Evolutionary conservation across 2,113 vertebrate genomes (phyloP), one percentile per base, ranked within the genome.

Genomic region (Leptocoma aspasia): DNA sequence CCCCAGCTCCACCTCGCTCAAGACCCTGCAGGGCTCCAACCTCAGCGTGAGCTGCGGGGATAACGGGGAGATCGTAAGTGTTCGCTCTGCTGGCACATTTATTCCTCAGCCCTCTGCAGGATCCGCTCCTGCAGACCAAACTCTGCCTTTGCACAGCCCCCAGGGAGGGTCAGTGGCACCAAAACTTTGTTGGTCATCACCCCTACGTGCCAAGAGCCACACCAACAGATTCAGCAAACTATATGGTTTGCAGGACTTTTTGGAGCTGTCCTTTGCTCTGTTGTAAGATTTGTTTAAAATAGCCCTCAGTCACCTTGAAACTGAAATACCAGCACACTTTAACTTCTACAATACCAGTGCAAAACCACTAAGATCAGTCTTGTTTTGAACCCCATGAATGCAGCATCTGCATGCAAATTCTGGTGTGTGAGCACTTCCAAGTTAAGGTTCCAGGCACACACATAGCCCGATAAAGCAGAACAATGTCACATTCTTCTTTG

Each of bases 21-120:
- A 97, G 91, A 99, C 98, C 8, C 95, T 99, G 78, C 99, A 99
- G 66, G 99, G 99, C 30, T 99, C 99, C 0, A 94, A 98, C 30
- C 96, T 99, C 72, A 98, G 91, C 1, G 92, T 99, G 73, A 97
- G 49, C 80, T 99, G 99, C 2, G 98, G 98, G 37, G 97, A 98
- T 41, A 92, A 93, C 14, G 78, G 97, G 17, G 70, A 95, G 6
- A 97, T 98, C 1, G 99, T 99, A 87, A 99, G 99, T 98, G 69
- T 44, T 70, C 15, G 2, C 30, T 23, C 28, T 47, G 13, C 31
- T 7, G 0, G 47, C 39, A 31, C 7, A 0, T 10, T 23, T n/a
- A 35, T 10, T 53, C 39, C 39, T 81, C 26, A 11, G 9, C n/a
- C 20, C 41, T 41, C 20, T 59, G 45, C 18, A 22, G 39, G 31